Conservation (phyloP, 2,113 vertebrate species). For the Spermophilus dauricus region DNA sequence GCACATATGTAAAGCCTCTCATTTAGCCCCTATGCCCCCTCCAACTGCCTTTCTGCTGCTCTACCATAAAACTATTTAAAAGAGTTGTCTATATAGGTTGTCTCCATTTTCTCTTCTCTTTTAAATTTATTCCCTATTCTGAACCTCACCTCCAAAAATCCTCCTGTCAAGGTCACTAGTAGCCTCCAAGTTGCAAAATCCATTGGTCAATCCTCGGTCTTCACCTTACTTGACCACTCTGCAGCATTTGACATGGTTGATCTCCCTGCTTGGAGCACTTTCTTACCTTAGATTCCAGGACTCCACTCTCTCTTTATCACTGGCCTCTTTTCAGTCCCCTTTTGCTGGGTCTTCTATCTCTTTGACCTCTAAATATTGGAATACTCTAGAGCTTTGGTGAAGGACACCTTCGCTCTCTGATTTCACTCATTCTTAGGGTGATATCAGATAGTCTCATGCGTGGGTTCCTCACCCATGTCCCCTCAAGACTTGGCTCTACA, state of each 20-base stretch:
- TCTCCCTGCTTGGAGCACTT: not conserved
- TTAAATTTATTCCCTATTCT: not conserved
- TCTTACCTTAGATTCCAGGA: not conserved
- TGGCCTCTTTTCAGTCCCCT: not conserved
- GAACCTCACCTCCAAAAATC: not conserved
- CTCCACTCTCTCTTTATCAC: not conserved
- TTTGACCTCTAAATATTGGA: not conserved
- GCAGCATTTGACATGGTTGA: not conserved
- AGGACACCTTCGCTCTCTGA: not conserved
- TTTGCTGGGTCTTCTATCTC: not conserved
- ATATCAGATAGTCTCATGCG: not conserved
- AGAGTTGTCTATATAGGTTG: not conserved
- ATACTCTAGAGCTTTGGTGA: not conserved
- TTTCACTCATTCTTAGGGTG: not conserved
- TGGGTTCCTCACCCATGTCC: not conserved
- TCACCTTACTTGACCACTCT: not conserved
- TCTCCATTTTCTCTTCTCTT: constrained; percentile 20
- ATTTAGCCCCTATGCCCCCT: not conserved
- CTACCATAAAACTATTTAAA: not conserved
- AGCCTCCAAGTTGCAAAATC: not conserved
- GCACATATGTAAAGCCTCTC: not conserved
- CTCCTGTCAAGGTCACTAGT: not conserved
- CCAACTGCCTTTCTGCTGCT: not conserved
- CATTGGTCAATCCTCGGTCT: not conserved
- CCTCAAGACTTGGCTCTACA: not conserved